Base-by-base conservation (phyloP, 2,888 invertebrate species). In the Chymomyza caudatula region DNA sequence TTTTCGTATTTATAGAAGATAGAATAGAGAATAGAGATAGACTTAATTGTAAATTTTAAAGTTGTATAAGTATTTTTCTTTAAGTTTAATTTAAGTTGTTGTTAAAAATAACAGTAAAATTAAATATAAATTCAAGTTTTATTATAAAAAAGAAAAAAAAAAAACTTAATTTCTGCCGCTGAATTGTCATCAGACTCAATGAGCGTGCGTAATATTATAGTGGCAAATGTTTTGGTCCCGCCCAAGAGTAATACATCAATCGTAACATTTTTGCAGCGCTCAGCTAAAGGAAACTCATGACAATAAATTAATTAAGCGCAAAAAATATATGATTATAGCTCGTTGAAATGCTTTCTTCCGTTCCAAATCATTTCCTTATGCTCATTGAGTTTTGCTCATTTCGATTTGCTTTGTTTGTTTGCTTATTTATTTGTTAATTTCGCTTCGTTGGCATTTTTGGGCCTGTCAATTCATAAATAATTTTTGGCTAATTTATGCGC, bases 231-330 rank as follows among this genome's bases (percentile, higher is more conserved):
- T 8, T 11, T 37, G 11, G 29, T 37, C 29, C 29, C 29, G 29
- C 29, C 29, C 29, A 4, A 37, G 11, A 13, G 29, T 37, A 37
- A 37, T 37, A 37, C 11, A 37, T 37, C 29, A 37, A 11, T 56
- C 44, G 68, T 58, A 42, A 43, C 49, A 67, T 49, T 57, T 69
- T 58, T 57, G 49, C 47, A 4, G 43, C 20, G 17, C 56, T 17
- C 20, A 47, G 22, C 47, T 19, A 52, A 22, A n/a, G 17, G 51
- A 59, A 55, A 65, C 57, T 55, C 60, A 57, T 17, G 61, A 49
- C 54, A 62, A 73, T 71, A 69, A 85, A 81, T 85, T 81, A 86
- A 86, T 85, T 86, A 85, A 69, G 73, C 73, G 49, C 62, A 71
- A 64, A 37, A 37, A 71, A 82, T 85, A 85, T 78, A 82, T 86